phyloP scores from a whole-genome alignment of 1,140 invertebrate species.

The Nephotettix cincticeps region DNA sequence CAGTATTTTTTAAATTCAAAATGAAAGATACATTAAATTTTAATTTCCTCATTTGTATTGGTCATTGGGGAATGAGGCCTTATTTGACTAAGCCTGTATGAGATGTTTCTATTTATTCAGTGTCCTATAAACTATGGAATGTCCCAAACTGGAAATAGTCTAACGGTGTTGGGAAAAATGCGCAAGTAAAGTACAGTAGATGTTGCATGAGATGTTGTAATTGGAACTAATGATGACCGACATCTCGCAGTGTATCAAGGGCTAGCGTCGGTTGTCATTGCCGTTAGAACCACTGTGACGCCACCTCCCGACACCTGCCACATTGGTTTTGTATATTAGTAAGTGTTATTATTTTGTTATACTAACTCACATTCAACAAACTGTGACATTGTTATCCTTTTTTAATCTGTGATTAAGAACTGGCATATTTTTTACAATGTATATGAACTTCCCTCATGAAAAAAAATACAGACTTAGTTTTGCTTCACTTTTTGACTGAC shows the following conservation, averaged over 20 bases:
- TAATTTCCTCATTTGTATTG: too few species aligned
- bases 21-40: too few species aligned
- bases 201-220: not conserved
- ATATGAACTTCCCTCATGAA: too few species aligned
- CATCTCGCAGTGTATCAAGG: not conserved
- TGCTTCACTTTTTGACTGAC: too few species aligned
- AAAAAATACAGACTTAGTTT: too few species aligned
- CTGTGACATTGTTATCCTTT: not conserved
- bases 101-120: too few species aligned
- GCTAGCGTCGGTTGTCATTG: constrained; percentile 5
- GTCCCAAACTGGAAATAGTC: not conserved
- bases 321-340: constrained; percentile 15
- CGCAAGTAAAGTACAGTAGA: not conserved
- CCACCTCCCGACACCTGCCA: not conserved
- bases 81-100: too few species aligned
- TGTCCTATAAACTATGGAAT: too few species aligned
- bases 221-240: not conserved
- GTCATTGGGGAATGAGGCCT: too few species aligned
- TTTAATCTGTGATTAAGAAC: too few species aligned
- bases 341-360: constrained; percentile 21
- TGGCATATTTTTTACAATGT: too few species aligned
- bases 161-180: constrained; percentile 1
- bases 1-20: too few species aligned
- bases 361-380: constrained; percentile 15
- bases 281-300: not conserved